phyloP scores from a whole-genome alignment of 2,888 invertebrate species.

The Danaus chrysippus region DNA sequence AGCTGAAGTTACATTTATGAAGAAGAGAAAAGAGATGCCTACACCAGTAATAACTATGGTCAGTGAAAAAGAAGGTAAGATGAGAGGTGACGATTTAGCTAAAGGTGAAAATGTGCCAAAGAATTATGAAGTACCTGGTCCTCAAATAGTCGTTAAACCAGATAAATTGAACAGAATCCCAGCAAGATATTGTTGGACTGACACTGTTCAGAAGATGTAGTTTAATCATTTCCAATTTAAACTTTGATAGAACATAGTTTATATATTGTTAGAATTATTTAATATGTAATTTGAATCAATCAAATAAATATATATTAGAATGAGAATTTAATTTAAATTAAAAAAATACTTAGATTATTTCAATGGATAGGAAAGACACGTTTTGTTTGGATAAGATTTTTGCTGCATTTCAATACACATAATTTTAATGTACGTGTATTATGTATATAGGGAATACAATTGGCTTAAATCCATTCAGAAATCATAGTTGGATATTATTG shows the following conservation, averaged over 20 bases:
- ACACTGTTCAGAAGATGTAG: conserved; percentile 42
- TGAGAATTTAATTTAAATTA: no score
- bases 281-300: no score
- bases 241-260: not conserved
- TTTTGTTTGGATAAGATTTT: no score
- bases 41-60: conserved; percentile 28
- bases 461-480: no score
- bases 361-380: no score
- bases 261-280: no score
- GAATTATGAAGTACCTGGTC: conserved; percentile 24
- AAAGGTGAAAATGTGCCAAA: conserved; percentile 46
- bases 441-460: no score
- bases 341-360: no score
- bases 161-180: conserved; percentile 54
- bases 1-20: conserved; percentile 38
- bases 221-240: not conserved
- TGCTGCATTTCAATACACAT: no score
- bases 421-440: no score
- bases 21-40: conserved; percentile 38
- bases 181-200: conserved; percentile 66
- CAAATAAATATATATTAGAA: no score
- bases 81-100: conserved; percentile 22
- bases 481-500: no score
- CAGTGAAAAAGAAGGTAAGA: conserved; percentile 22
- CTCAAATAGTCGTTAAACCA: conserved; percentile 40